Evolutionary conservation across 2,113 vertebrate genomes (phyloP), one percentile per base, ranked within the genome.

Genomic region (Procavia capensis): DNA sequence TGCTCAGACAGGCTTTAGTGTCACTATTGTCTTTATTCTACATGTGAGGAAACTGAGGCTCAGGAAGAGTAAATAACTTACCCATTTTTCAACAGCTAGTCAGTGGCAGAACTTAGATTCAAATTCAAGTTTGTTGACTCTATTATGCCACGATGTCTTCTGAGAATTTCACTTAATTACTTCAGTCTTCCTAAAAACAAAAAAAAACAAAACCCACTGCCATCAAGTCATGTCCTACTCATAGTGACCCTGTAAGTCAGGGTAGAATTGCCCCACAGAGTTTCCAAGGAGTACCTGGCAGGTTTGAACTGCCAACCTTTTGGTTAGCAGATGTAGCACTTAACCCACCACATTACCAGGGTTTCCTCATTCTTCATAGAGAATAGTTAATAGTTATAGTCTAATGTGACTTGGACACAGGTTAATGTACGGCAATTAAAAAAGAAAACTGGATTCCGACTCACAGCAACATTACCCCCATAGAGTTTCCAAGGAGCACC

Each of bases 1-100:
- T 47, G 20, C n/a, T 70, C 14, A 68, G 59, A 78, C 70, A 43
- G 22, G 13, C 64, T 75, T 95, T 87, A 45, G 81, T 86, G 66
- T 87, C 29, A 74, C 85, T 64, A 31, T 64, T 64, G 47, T 63
- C 50, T 91, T 83, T 43, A 78, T 94, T 79, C 78, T 70, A 54
- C 25, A 54, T 70, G 24, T 45, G 31, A 87, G 45, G 22, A 68
- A 64, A 70, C 11, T 17, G 76, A 91, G 29, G 61, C 29, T 78
- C 36, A 79, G 61, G 70, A 22, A 66, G n/a, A 27, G 54, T 61
- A 83, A 83, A 70, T 83, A 70, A 88, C 83, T 70, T 79, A 6
- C 41, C 36, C 16, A 50, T 50, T 50, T 7, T 50, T 50, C 47
- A 50, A 50, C 47, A 50, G 47, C 47, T 50, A 50, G 47, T 50